phyloP scores from a whole-genome alignment of 2,888 invertebrate genomes.

The Athalia rosae region DNA sequence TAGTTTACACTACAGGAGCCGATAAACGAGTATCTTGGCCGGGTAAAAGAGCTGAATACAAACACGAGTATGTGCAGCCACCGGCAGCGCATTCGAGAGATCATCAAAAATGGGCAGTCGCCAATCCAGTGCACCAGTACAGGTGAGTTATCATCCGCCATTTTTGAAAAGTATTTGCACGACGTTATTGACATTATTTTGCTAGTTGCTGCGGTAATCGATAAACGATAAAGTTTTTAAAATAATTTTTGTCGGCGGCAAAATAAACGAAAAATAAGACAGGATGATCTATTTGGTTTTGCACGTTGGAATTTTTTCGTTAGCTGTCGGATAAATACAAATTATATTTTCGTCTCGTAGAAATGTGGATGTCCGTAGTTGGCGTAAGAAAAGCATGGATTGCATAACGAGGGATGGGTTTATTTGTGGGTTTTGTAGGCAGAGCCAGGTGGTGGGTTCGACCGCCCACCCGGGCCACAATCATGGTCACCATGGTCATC shows the following conservation, averaged over 20 bases:
- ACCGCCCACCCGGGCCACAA: slow-evolving; percentile 70
- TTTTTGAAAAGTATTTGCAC: slow-evolving; percentile 41
- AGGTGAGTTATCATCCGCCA: slow-evolving; percentile 66
- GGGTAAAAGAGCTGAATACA: slow-evolving; percentile 72
- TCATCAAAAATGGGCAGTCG: slow-evolving; percentile 78
- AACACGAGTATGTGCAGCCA: slow-evolving; percentile 78
- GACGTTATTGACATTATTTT: slow-evolving; percentile 32
- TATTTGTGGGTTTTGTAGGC: slow-evolving; percentile 65
- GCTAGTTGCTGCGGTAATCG: no score
- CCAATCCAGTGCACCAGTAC: slow-evolving; percentile 74
- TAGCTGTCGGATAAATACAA: no score
- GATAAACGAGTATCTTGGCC: slow-evolving; percentile 79
- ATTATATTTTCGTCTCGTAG: slow-evolving; percentile 2
- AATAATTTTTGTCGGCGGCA: slow-evolving; percentile 1
- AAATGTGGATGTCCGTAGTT: background rate
- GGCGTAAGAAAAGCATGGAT: background rate
- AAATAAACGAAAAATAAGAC: background rate
- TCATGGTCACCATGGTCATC: slow-evolving; percentile 70
- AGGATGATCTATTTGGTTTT: no score
- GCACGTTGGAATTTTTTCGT: no score
- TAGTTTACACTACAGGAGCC: slow-evolving; percentile 74
- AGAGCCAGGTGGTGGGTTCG: slow-evolving; percentile 71
- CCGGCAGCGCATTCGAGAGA: slow-evolving; percentile 77
- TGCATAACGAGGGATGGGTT: slow-evolving; percentile 59
- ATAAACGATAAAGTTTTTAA: background rate